Evolutionary conservation across 1,140 invertebrate genomes (phyloP).

Genomic region (Heliothis subflexa): DNA sequence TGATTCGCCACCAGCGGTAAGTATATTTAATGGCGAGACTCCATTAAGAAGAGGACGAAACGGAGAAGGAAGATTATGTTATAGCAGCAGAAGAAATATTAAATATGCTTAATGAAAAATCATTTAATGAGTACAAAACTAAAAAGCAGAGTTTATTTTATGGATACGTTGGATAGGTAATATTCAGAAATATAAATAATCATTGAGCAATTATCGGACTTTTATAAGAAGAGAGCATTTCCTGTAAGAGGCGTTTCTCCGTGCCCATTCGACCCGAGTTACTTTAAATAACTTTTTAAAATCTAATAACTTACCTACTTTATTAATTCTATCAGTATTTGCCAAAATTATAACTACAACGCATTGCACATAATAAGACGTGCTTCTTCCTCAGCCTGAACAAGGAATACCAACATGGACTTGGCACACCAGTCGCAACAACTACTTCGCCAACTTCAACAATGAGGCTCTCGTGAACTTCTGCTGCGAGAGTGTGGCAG

Average conservation of each 20-base stretch:
- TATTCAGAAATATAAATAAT: too few species aligned
- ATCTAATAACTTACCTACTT: too few species aligned
- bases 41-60: too few species aligned
- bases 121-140: neutral
- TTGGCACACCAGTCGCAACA: constrained; percentile 65
- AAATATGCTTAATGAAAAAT: too few species aligned
- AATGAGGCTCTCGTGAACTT: constrained; percentile 72
- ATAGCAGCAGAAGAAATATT: too few species aligned
- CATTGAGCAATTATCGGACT: too few species aligned
- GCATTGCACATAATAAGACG: neutral
- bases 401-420: constrained; percentile 60
- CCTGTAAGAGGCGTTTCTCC: too few species aligned
- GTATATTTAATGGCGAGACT: neutral
- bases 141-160: neutral
- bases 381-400: constrained; percentile 51
- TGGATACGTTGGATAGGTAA: neutral
- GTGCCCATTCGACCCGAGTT: too few species aligned
- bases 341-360: too few species aligned
- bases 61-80: too few species aligned
- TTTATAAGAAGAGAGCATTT: too few species aligned
- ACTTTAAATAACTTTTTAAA: neutral
- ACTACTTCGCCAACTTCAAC: constrained; percentile 60
- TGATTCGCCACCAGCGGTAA: constrained; percentile 56
- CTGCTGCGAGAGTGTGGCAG: constrained; percentile 65
- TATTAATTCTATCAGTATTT: too few species aligned